phyloP scores from a whole-genome alignment of 2,888 invertebrate species.

The Coleophora flavipennella region DNA sequence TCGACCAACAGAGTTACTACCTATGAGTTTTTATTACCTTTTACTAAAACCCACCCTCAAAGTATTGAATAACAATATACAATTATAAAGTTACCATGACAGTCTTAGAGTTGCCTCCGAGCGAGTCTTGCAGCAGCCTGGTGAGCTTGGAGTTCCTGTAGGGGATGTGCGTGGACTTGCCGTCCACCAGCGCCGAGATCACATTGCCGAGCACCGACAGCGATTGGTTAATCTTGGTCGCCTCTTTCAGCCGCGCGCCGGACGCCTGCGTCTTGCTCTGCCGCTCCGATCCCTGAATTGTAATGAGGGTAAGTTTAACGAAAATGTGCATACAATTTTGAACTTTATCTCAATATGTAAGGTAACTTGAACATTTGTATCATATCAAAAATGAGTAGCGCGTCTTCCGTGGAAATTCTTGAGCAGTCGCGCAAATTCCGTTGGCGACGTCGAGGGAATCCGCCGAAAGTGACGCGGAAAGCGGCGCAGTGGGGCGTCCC shows the following conservation, averaged over 20 bases:
- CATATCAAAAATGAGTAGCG: no score
- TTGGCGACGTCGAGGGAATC: no score
- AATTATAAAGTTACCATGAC: conserved; percentile 79
- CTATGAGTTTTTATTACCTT: no score
- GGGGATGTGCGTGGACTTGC: conserved; percentile 97
- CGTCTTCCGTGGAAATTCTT: no score
- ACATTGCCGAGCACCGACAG: conserved; percentile 98
- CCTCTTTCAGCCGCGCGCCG: conserved; percentile 94
- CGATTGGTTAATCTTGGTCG: conserved; percentile 98
- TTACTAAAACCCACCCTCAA: not conserved
- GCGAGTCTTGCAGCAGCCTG: conserved; percentile 93
- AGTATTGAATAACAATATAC: not conserved
- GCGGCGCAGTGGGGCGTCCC: no score
- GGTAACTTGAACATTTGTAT: no score
- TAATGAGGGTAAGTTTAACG: no score
- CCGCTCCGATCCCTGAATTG: conserved; percentile 97
- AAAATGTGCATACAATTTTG: no score
- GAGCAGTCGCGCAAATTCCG: no score
- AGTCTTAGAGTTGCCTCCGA: conserved; percentile 97
- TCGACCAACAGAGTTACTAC: no score
- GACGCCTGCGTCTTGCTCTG: conserved; percentile 97
- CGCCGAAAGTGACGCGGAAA: no score
- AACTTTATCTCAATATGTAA: no score
- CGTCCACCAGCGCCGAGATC: conserved; percentile 97
- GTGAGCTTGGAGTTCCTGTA: conserved; percentile 99